Base-by-base conservation (phyloP, 2,888 invertebrate genomes). In the Pseudococcus viburni region DNA sequence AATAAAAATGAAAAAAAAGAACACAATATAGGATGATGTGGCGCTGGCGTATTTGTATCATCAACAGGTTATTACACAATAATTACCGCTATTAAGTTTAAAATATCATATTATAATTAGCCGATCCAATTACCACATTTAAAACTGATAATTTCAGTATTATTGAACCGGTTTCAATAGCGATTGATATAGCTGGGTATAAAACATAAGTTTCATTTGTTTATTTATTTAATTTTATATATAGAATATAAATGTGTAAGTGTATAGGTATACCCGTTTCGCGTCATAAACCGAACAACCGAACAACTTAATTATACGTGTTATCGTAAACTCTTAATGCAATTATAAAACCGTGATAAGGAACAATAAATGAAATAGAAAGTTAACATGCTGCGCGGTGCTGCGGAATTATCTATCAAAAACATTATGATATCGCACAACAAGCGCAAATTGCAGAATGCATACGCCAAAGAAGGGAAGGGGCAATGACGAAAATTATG, bases 51-150 rank as follows among this genome's bases (percentile, higher is more conserved):
- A 80, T 80, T 80, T 80, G 42, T 80, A 80, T 42, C 80, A 80
- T 80, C 80, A 80, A 80, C 80, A 80, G 80, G 80, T 80, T 80
- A 80, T 80, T 80, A 80, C 80, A 42, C 80, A 80, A 80, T 80
- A 80, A 80, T 80, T 42, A 80, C 80, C n/a, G 80, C 39, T 80
- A 42, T 80, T 80, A 80, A 80, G 80, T 80, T 80, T 80, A n/a
- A 80, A 80, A 80, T 42, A 80, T 80, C 80, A 42, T 42, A 80
- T 80, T 80, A 80, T 80, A 80, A 80, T 80, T 80, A 80, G 80
- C 19, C 73, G 80, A 80, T 80, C 80, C 80, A 80, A 80, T 80
- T 80, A 42, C 80, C 42, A 42, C 19, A 80, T 80, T 80, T 80
- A 39, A 73, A 80, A 80, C 80, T 80, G 80, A 80, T 80, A 80